These are phyloP conservation scores for Bombus soroeensis DNA, from an alignment of 1,140 invertebrate genomes.

Conservation along the genomic window DNA sequence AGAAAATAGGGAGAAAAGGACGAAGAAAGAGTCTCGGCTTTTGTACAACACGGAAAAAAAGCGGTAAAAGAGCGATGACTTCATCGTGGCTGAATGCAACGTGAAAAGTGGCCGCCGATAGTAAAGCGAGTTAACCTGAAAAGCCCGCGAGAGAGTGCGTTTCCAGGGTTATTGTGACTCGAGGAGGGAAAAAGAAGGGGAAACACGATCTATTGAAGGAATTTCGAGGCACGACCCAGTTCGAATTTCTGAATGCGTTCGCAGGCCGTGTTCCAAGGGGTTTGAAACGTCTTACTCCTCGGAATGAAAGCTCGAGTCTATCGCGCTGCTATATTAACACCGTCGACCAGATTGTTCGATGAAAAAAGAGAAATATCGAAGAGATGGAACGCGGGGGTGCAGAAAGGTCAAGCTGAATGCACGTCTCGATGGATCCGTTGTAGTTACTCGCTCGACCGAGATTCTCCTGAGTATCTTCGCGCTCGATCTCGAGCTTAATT, in stretches of 20 bases:
- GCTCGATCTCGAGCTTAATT: constrained; percentile 54
- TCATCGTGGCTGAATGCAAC: constrained; percentile 55
- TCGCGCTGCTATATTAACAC: constrained; percentile 41
- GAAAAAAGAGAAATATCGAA: not conserved
- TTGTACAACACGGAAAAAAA: constrained; percentile 11
- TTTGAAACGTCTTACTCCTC: constrained; percentile 31
- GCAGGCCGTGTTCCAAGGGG: constrained; percentile 11
- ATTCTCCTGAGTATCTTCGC: constrained; percentile 34
- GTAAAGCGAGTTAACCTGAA: constrained; percentile 56
- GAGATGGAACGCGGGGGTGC: not conserved
- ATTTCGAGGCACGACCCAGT: constrained; percentile 40
- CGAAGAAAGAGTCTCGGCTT: not conserved
- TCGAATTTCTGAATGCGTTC: constrained; percentile 37
- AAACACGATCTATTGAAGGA: constrained; percentile 19
- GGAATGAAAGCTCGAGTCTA: constrained; percentile 13
- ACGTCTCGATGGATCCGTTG: constrained; percentile 49
- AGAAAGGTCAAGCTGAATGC: constrained; percentile 46
- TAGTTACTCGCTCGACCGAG: constrained; percentile 59
- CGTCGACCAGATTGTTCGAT: not conserved
- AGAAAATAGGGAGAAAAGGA: constrained; percentile 7
- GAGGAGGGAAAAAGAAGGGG: not conserved
- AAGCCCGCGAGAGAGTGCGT: constrained; percentile 39
- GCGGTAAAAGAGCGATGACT: constrained; percentile 26
- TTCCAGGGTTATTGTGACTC: constrained; percentile 17
- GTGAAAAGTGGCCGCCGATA: constrained; percentile 50